A percentile compares a stretch with the other conserved stretches of the same genome.
Evolutionary conservation across 2,113 vertebrate species (phyloP).

Genomic region (Hydropotes inermis): DNA sequence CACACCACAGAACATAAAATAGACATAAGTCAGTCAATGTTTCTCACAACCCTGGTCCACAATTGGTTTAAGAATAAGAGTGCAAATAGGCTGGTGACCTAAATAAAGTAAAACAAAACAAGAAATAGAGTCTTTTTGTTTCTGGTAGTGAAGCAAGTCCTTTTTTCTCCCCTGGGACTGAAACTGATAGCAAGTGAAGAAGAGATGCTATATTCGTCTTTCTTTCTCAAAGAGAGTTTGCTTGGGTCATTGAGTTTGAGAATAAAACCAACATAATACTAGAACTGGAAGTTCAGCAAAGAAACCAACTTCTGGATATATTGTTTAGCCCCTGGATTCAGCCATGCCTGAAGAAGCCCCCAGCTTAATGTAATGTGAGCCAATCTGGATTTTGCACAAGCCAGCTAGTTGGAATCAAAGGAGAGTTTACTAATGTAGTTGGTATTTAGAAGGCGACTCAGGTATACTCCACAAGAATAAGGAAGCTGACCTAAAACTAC

Average conservation of each 20-base stretch:
- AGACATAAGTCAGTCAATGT: background rate
- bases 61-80: background rate
- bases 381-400: background rate
- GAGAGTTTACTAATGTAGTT: background rate
- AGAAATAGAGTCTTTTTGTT: background rate
- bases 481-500: background rate
- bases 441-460: background rate
- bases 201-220: background rate
- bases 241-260: background rate
- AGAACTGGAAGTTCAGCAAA: background rate
- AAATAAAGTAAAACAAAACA: background rate
- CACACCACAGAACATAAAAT: background rate
- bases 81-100: background rate
- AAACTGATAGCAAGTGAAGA: background rate
- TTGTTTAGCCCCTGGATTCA: background rate
- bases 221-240: background rate
- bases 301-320: background rate
- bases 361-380: background rate
- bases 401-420: background rate
- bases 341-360: background rate
- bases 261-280: background rate
- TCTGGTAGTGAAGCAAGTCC: background rate
- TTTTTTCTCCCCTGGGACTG: background rate
- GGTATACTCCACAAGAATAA: background rate
- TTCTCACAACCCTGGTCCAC: background rate